A percentile compares a stretch with the other conserved stretches of the same genome.
Conservation (phyloP, 1,140 invertebrate genomes). For the Anagrus nilaparvatae region DNA sequence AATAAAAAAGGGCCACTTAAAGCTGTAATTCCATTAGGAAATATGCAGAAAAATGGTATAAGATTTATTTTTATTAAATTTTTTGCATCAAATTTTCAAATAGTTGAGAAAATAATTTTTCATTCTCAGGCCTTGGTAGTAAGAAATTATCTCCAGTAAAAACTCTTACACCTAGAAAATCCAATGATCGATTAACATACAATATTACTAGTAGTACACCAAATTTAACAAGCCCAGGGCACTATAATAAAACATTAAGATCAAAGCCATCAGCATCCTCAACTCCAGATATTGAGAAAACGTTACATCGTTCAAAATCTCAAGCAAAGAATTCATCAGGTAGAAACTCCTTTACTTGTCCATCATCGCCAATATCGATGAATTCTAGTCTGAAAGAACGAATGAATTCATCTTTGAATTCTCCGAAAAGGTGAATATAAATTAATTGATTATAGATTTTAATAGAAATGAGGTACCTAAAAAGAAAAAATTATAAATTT, state of each 20-base stretch:
- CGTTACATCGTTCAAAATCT: background rate
- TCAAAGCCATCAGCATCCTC: constrained; percentile 30
- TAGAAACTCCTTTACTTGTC: background rate
- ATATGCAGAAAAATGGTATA: constrained; percentile 31
- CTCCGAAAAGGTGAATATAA: background rate
- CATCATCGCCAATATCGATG: background rate
- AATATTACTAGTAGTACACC: constrained; percentile 30
- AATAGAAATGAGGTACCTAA: background rate
- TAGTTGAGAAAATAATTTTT: constrained; percentile 6
- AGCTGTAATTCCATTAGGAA: constrained; percentile 32
- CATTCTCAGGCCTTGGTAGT: constrained; percentile 15
- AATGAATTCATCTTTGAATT: background rate
- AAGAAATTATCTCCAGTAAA: constrained; percentile 7
- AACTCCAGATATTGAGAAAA: constrained; percentile 24
- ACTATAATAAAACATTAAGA: constrained; percentile 10
- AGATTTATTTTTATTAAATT: background rate
- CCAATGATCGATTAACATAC: constrained; percentile 4
- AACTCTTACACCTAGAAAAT: constrained; percentile 20
- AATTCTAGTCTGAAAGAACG: background rate
- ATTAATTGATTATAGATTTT: background rate
- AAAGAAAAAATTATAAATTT: constrained; percentile 4
- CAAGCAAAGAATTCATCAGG: constrained; percentile 8
- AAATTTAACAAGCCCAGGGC: constrained; percentile 12
- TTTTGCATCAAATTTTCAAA: background rate
- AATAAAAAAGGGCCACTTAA: constrained; percentile 36